These are phyloP conservation scores for Desoria tigrina DNA, from an alignment of 2,888 invertebrate species.

Conservation along the genomic window DNA sequence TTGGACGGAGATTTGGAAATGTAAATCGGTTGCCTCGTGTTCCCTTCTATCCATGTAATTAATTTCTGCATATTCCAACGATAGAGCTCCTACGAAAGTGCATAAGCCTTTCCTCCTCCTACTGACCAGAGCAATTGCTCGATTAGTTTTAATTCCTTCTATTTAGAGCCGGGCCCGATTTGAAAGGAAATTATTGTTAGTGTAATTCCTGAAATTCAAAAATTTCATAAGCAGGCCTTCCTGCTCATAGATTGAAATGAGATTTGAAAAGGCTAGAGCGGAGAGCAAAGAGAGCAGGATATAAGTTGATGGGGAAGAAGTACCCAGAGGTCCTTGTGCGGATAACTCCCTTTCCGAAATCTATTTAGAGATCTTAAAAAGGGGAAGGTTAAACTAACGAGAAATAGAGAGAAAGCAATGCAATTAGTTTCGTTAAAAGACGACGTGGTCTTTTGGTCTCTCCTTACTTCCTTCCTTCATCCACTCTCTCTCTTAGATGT, in stretches of 20 bases:
- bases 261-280: constrained; percentile 2
- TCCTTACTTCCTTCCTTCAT: constrained; percentile 10
- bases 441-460: constrained; percentile 11
- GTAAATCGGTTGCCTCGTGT: too few relatives aligned
- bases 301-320: not conserved
- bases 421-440: constrained; percentile 21
- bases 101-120: too few relatives aligned
- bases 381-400: constrained; percentile 16
- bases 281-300: not conserved
- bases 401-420: constrained; percentile 21
- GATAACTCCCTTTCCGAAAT: not conserved
- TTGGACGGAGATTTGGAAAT: too few relatives aligned
- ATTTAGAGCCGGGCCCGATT: not conserved
- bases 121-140: too few relatives aligned
- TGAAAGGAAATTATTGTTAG: not conserved
- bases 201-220: constrained; percentile 5
- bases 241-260: constrained; percentile 1
- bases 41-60: too few relatives aligned
- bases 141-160: constrained; percentile 2
- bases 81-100: too few relatives aligned
- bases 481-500: constrained; percentile 2
- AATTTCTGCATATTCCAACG: too few relatives aligned
- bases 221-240: constrained; percentile 1
- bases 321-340: not conserved
- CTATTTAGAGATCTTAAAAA: constrained; percentile 11